Evolutionary conservation across 2,888 invertebrate species (phyloP), one percentile per base, ranked within the genome.

Genomic region (Drosophila birchii): DNA sequence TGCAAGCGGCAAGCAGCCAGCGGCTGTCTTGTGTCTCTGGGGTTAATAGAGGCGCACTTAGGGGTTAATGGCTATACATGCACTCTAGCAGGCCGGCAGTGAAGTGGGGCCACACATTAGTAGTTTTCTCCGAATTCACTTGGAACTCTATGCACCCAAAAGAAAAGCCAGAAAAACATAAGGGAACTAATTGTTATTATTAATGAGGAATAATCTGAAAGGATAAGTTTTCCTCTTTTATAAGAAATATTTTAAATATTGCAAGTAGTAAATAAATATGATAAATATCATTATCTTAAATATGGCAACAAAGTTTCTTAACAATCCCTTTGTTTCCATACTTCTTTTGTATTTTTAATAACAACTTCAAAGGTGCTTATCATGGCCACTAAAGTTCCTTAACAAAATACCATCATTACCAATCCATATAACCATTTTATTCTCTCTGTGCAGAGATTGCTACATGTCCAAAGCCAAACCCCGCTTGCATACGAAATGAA

Each of bases 11-110:
- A 43, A 18, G 59, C 55, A 11, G 38, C 18, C 4, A 23, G 54
- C 66, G 45, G 54, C 39, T 45, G 60, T 44, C 49, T 49, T 74
- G 55, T 45, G 49, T 62, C 62, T 39, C 47, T 56, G 68, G 64
- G 78, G 86, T 86, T 88, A 88, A 84, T 79, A 84, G 81, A 84
- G 81, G 70, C 53, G 55, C 61, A 59, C 72, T 67, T 61, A 67
- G 71, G 79, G 88, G 86, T 87, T 87, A 87, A 87, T 81, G 58
- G 54, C 57, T 76, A 77, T 78, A 74, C 57, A 58, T 41, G 73
- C 67, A 53, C 64, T 64, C 64, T 64, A 3, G 75, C 68, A 41
- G 29, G 62, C 1, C 18, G 16, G 16, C 6, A 26, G 26, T 34
- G 34, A 41, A 34, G 18, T 62, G 60, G 44, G 20, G 47, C 16